These are phyloP conservation scores for Cirrhinus molitorella DNA, from an alignment of 2,797 vertebrate species.

Conservation along the genomic window DNA sequence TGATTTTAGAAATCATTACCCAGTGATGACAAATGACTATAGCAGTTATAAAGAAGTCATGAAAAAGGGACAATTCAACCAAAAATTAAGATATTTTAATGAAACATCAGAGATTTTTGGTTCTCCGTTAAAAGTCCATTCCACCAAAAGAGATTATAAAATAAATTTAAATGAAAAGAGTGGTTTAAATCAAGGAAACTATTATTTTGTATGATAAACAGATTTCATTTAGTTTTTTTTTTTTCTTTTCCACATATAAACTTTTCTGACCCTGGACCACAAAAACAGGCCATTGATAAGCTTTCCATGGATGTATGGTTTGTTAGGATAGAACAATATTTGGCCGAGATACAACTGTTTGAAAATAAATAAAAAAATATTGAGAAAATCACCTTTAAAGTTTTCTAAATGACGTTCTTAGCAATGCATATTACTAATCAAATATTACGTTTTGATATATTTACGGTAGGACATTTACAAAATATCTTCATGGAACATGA, in stretches of 20 bases:
- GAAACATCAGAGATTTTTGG: background rate
- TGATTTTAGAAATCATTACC: background rate
- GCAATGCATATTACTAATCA: too few species aligned
- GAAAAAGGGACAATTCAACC: background rate
- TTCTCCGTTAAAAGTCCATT: background rate
- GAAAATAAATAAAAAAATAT: too few species aligned
- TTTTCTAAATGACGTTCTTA: too few species aligned
- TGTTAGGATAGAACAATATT: too few species aligned
- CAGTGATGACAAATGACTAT: background rate
- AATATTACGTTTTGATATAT: too few species aligned
- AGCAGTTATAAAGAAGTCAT: background rate
- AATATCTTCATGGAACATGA: too few species aligned
- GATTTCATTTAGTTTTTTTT: background rate
- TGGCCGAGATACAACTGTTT: too few species aligned
- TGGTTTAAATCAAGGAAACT: background rate
- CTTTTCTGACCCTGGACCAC: too few species aligned
- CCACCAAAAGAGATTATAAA: background rate
- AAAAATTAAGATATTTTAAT: background rate
- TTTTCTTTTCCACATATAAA: background rate
- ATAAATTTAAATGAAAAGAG: background rate
- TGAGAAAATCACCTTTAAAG: too few species aligned
- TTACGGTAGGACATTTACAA: too few species aligned
- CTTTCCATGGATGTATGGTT: too few species aligned
- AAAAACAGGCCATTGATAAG: too few species aligned
- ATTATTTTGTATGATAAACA: background rate